A percentile compares a stretch with the other conserved stretches of the same genome.
Conservation (phyloP, 2,797 vertebrate genomes). For the Thripadectes ignobilis region DNA sequence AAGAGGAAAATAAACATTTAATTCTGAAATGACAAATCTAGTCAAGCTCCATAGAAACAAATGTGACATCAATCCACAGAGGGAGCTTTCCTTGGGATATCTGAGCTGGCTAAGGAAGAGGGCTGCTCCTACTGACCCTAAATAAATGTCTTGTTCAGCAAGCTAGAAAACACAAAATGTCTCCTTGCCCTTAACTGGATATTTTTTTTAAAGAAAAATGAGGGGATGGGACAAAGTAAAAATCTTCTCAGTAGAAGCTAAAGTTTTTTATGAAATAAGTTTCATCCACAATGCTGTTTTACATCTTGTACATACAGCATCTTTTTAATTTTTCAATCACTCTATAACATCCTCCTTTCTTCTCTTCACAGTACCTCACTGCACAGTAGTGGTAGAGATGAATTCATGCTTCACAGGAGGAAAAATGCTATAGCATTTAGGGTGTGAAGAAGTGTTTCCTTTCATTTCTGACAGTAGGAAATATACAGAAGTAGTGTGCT, state of each 20-base stretch:
- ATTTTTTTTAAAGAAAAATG: neutral
- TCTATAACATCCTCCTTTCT: neutral
- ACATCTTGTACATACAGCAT: neutral
- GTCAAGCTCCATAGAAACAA: neutral
- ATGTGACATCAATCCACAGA: neutral
- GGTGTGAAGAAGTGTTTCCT: neutral
- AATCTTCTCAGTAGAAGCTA: neutral
- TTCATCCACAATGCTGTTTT: neutral
- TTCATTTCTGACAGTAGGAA: neutral
- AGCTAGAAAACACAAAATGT: neutral
- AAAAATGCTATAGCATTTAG: neutral
- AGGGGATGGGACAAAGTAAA: neutral
- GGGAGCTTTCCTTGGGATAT: neutral
- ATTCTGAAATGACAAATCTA: neutral
- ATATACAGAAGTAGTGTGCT: neutral
- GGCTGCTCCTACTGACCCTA: neutral
- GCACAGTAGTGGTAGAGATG: neutral
- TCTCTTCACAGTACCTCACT: neutral
- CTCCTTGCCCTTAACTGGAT: neutral
- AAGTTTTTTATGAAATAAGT: neutral
- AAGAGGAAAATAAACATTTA: neutral
- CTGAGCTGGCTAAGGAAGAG: neutral
- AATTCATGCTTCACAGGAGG: neutral
- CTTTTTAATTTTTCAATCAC: neutral
- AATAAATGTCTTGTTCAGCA: neutral